Percentiles rank a stretch among this genome's conserved stretches.
phyloP scores from a whole-genome alignment of 2,113 vertebrate genomes.

The Salvator merianae region DNA sequence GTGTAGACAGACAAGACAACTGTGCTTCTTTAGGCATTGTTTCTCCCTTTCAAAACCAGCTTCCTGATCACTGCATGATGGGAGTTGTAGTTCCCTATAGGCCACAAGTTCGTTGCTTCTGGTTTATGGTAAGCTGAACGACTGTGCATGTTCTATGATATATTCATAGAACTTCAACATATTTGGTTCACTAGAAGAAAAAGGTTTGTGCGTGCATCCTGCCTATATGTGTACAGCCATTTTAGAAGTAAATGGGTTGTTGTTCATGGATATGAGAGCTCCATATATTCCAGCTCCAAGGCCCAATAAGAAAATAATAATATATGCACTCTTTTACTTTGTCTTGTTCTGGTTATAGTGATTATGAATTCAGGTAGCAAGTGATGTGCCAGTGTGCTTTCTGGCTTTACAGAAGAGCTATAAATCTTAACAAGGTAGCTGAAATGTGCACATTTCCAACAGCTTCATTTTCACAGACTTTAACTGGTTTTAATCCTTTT shows the following conservation, averaged over 20 bases:
- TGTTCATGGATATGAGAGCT: not conserved
- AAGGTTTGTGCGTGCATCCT: not conserved
- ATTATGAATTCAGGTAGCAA: not conserved
- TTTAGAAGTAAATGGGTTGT: not conserved
- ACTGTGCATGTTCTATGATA: not conserved
- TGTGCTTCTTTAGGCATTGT: too few relatives aligned
- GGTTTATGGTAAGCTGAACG: not conserved
- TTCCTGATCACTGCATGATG: too few relatives aligned
- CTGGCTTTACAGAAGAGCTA: not conserved
- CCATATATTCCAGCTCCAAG: not conserved
- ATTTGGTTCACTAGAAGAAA: not conserved
- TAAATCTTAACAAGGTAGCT: not conserved
- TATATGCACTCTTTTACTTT: conserved; percentile 8
- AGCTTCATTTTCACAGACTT: not conserved
- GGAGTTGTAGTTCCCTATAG: too few relatives aligned
- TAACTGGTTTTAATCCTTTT: not conserved
- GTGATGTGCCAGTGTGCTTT: not conserved
- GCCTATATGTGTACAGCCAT: not conserved
- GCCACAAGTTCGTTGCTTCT: too few relatives aligned
- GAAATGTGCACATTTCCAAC: not conserved
- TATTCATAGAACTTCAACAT: not conserved
- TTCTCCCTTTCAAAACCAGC: too few relatives aligned
- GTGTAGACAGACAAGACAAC: too few relatives aligned
- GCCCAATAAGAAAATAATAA: fast-evolving
- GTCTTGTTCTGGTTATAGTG: conserved; percentile 8